Percentiles rank a stretch among this genome's conserved stretches.
Evolutionary conservation across 2,797 vertebrate genomes (phyloP).

Genomic region (Melopsittacus undulatus): DNA sequence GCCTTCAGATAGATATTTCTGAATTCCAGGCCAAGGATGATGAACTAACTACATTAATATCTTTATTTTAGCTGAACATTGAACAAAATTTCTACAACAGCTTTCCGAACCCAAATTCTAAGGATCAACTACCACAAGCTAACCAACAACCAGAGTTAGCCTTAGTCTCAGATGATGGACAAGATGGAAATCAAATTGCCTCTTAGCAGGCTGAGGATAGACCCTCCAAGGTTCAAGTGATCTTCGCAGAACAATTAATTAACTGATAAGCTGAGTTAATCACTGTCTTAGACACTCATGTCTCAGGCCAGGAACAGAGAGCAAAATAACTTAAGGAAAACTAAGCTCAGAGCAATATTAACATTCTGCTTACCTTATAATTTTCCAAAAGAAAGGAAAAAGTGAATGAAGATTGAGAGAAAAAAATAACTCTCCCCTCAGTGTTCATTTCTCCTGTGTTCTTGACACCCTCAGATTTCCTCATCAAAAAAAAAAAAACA

Average conservation of each 20-base stretch:
- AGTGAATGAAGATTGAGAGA: background rate
- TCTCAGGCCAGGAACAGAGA: background rate
- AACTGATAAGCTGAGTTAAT: background rate
- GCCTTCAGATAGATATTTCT: background rate
- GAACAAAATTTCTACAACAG: background rate
- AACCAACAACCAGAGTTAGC: background rate
- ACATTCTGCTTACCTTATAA: background rate
- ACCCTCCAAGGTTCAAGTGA: background rate
- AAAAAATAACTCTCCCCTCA: background rate
- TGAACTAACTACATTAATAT: background rate
- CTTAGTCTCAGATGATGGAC: background rate
- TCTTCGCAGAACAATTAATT: background rate
- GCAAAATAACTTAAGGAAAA: background rate
- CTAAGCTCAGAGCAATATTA: background rate
- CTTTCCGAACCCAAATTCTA: background rate
- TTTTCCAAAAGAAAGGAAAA: background rate
- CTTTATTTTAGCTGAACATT: background rate
- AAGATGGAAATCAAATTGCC: background rate
- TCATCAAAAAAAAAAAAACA: background rate
- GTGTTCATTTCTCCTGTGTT: background rate
- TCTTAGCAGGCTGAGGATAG: background rate
- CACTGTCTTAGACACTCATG: background rate
- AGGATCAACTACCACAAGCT: background rate
- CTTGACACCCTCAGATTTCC: background rate
- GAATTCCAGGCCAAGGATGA: background rate